Evolutionary conservation across 2,797 vertebrate species (phyloP).

Genomic region (Oryzias dopingdopingensis): DNA sequence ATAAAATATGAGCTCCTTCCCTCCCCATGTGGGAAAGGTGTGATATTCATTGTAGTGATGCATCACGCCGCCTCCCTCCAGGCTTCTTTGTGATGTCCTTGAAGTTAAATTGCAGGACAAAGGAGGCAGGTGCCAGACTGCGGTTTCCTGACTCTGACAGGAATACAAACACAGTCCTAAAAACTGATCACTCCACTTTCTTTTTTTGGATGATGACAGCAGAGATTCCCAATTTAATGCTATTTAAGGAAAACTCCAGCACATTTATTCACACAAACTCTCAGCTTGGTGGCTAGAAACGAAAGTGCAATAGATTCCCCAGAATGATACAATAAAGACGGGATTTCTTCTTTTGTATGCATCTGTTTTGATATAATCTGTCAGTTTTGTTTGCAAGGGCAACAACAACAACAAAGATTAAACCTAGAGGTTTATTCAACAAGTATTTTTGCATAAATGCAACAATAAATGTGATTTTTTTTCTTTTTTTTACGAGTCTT

Average conservation of each 20-base stretch:
- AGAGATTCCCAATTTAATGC: conserved; percentile 1
- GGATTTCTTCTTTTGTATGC: too few species aligned
- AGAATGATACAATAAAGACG: too few species aligned
- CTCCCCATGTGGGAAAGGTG: conserved; percentile 24
- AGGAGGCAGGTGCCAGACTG: conserved; percentile 54
- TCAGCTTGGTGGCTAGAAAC: too few species aligned
- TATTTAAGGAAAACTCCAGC: not conserved
- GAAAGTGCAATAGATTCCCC: too few species aligned
- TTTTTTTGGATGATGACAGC: conserved; percentile 13
- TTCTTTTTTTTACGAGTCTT: too few species aligned
- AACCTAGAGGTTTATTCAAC: too few species aligned
- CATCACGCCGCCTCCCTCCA: conserved; percentile 42
- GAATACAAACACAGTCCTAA: conserved; percentile 53
- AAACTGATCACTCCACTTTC: conserved; percentile 2
- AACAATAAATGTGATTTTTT: too few species aligned
- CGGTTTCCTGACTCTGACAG: conserved; percentile 55
- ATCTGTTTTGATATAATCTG: too few species aligned
- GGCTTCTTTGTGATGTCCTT: conserved; percentile 59
- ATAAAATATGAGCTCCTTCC: conserved; percentile 19
- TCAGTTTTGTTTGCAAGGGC: too few species aligned
- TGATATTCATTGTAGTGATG: conserved; percentile 37
- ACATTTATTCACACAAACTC: too few species aligned
- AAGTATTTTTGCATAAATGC: too few species aligned
- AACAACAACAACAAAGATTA: too few species aligned
- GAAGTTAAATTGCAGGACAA: conserved; percentile 47